Evolutionary conservation across 2,797 vertebrate genomes (phyloP), one percentile per base, ranked within the genome.

Genomic region (Acomys russatus): DNA sequence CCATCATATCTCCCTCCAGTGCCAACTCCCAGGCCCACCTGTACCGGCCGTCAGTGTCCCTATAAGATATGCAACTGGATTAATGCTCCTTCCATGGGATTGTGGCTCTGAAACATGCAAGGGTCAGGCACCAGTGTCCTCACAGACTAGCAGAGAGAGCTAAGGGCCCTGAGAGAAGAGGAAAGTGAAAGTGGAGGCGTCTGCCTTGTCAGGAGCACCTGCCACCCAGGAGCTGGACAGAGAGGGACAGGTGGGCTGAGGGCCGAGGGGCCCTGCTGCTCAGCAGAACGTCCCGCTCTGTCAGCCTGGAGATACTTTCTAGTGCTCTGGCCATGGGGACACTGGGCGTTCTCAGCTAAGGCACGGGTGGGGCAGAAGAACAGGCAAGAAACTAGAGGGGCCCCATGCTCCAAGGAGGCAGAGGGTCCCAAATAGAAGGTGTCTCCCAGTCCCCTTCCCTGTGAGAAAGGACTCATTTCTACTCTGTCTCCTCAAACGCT

Each of bases 1-100:
- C 7, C n/a, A 0, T 54, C 77, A 7, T 30, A 80, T 38, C 38
- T 74, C 68, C 35, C 30, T 77, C 64, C 14, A 2, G 9, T 0
- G 6, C 7, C 25, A 74, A 61, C 61, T n/a, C 68, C 54, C 23
- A 11, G 15, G 17, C 38, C 7, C 10, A 59, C 33, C 28, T 73
- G 6, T 23, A 1, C 9, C 15, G 18, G 2, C 68, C 30, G 0
- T 38, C n/a, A 61, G 20, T 6, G n/a, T n/a, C 28, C n/a, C 1
- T 17, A 15, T 23, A 56, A 59, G 78, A 49, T 38, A 76, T 30
- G 7, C 20, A 33, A 9, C 8, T 15, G 35, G 87, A 49, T 63
- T 88, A 49, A 71, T 14, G 38, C 4, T 49, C 54, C 68, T 63
- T 54, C 61, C 17, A 35, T 17, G 22, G 85, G n/a, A 22, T 30